phyloP scores from a whole-genome alignment of 2,113 vertebrate genomes.

The Dasyprocta punctata region DNA sequence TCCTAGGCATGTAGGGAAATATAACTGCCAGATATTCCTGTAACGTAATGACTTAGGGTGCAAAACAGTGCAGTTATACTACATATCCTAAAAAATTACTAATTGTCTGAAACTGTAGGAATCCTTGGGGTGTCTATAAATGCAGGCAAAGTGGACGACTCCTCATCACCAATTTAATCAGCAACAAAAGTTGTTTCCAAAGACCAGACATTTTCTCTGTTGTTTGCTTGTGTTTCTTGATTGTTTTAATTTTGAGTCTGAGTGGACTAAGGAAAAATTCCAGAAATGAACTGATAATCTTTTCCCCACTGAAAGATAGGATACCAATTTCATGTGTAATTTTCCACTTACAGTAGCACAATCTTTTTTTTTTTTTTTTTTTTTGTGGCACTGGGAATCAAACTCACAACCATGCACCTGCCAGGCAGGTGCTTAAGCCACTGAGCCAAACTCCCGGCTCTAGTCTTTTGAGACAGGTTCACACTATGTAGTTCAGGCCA shows the following conservation, averaged over 20 bases:
- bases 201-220: background rate
- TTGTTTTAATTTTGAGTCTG: constrained; percentile 39
- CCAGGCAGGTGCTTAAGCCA: too few relatives aligned
- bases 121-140: background rate
- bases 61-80: background rate
- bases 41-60: background rate
- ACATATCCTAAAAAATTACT: background rate
- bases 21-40: background rate
- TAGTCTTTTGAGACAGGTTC: too few relatives aligned
- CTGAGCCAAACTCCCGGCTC: too few relatives aligned
- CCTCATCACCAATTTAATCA: background rate
- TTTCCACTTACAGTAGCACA: background rate
- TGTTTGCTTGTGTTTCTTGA: constrained; percentile 14
- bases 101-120: background rate
- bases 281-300: constrained; percentile 30
- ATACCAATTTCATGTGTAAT: background rate
- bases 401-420: too few relatives aligned
- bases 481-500: too few relatives aligned
- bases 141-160: background rate
- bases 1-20: constrained; percentile 9
- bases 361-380: too few relatives aligned
- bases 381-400: too few relatives aligned
- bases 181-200: background rate
- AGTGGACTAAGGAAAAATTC: constrained; percentile 9
- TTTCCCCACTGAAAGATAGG: background rate